Conservation (phyloP, 2,113 vertebrate species). For the Dipodomys merriami region DNA sequence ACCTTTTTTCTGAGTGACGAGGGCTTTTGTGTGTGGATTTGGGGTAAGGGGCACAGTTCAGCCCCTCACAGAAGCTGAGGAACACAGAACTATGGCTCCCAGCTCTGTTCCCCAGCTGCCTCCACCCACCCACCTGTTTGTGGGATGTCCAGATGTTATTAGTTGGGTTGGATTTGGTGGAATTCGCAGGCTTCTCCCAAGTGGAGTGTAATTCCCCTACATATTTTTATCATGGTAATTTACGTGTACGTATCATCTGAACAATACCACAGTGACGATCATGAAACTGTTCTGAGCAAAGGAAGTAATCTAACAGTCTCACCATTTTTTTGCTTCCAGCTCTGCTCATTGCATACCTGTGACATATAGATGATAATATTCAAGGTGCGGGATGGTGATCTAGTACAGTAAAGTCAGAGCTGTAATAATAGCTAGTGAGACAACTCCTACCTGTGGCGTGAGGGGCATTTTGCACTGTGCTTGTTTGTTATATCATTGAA, state of each 20-base stretch:
- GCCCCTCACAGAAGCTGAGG: background rate
- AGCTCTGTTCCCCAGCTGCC: too few species aligned
- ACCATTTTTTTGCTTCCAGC: background rate
- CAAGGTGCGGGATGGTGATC: background rate
- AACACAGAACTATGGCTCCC: background rate
- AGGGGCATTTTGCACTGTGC: background rate
- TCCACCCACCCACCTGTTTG: background rate
- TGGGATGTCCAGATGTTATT: rapidly evolving
- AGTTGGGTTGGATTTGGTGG: too few species aligned
- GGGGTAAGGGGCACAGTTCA: background rate
- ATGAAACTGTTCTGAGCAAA: background rate
- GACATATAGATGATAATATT: too few species aligned
- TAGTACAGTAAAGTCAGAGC: background rate
- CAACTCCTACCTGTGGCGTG: too few species aligned
- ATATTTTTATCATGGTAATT: background rate
- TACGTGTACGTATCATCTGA: background rate
- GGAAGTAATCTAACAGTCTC: too few species aligned
- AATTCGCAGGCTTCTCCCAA: too few species aligned
- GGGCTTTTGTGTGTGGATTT: background rate
- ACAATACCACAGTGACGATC: background rate
- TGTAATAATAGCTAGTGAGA: background rate
- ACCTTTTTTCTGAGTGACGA: background rate
- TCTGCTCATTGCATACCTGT: background rate
- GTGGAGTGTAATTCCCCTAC: too few species aligned
- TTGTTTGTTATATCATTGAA: too few species aligned